Base-by-base conservation (phyloP, 2,113 vertebrate genomes). In the Indri indri region DNA sequence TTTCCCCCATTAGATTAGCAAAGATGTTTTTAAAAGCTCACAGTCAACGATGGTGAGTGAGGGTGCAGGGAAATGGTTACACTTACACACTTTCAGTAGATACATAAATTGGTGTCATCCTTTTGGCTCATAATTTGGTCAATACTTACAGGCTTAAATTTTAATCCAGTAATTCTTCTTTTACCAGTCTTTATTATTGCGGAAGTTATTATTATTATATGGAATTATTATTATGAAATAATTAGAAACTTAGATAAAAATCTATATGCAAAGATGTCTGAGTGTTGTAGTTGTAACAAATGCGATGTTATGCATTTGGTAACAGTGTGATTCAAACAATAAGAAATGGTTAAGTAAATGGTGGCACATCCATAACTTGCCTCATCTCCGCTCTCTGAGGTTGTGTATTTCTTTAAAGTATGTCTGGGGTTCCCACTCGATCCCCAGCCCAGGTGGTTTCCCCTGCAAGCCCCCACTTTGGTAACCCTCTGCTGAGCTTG, bases 181-280 rank as follows among this genome's bases (percentile, higher is more conserved):
- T 45, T 4, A 74, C 4, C n/a, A 61, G 37, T 68, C 3, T 68
- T 71, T 94, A 68, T 32, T 77, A 91, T 25, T 73, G 66, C 82
- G 42, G 66, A 74, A 63, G 66, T 42, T 42, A 42, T 50, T 40
- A 9, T 47, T 47, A 47, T 47, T 47, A 47, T 47, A 47, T 47
- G 47, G 47, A 47, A 50, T 8, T 50, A 30, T 68, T 92, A 79
- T 45, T 86, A 90, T 54, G 66, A 91, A 97, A 66, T 50, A 93
- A 83, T 76, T 40, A 74, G 87, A 82, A 95, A 95, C 25, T 23
- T 96, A 61, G 66, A 73, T 90, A 93, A 84, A 50, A 81, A 76
- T 59, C 52, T 84, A 88, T 76, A 61, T 42, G 91, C 23, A 81
- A 73, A 95, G 76, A 88, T 93, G 59, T 84, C 90, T 50, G 79